These are phyloP conservation scores for Troides aeacus DNA, from an alignment of 2,888 invertebrate species.

Conservation along the genomic window DNA sequence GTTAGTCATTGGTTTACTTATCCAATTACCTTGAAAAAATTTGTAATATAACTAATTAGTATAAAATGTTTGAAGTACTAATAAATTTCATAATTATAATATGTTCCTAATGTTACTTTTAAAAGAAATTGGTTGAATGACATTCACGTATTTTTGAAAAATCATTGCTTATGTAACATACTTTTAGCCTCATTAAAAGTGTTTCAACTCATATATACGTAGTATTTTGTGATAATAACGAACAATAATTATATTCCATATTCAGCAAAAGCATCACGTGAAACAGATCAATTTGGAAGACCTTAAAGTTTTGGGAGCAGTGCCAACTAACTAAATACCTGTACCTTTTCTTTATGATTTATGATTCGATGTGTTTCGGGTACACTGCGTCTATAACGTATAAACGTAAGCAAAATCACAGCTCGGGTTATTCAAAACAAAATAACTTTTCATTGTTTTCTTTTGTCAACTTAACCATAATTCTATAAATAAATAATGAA, in stretches of 20 bases:
- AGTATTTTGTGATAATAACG: not conserved
- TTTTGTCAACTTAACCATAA: constrained; percentile 67
- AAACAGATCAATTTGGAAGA: constrained; percentile 44
- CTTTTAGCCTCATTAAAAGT: constrained; percentile 27
- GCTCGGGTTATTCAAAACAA: constrained; percentile 78
- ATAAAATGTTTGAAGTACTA: not conserved
- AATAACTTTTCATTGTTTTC: constrained; percentile 69
- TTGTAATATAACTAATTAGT: not conserved
- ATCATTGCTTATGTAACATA: constrained; percentile 1
- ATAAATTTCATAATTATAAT: not conserved
- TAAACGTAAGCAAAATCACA: constrained; percentile 78
- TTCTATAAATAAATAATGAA: constrained; percentile 76
- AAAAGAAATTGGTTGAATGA: not conserved
- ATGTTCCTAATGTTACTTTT: not conserved
- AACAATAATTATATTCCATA: not conserved
- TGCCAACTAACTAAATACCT: constrained; percentile 32
- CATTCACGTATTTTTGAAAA: not conserved
- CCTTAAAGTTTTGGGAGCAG: constrained; percentile 45
- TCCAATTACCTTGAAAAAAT: not conserved
- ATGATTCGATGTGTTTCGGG: constrained; percentile 24
- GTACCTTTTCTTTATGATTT: constrained; percentile 23
- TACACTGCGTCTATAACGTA: constrained; percentile 47
- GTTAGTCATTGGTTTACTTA: not conserved
- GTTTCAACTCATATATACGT: not conserved
- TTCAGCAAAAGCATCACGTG: constrained; percentile 22